Percentiles rank a stretch among this genome's conserved stretches.
Evolutionary conservation across 2,797 vertebrate genomes (phyloP).

Genomic region (Peromyscus eremicus): DNA sequence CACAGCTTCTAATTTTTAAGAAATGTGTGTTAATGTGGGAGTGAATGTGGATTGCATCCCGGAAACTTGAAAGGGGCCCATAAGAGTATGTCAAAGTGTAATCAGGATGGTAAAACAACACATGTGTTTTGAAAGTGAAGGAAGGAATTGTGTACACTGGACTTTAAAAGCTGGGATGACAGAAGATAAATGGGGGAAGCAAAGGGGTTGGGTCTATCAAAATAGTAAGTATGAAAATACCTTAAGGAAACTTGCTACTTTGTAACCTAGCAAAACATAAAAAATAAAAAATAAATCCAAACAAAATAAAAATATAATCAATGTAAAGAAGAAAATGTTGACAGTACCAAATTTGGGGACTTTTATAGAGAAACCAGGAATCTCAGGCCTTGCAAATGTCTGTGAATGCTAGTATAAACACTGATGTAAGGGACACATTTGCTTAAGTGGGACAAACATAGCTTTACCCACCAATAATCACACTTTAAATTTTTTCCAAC

Average conservation of each 20-base stretch:
- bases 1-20: neutral
- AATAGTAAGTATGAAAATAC: neutral
- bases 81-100: neutral
- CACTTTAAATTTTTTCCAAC: neutral
- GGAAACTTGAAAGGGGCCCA: neutral
- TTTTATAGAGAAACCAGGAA: neutral
- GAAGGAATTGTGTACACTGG: neutral
- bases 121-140: neutral
- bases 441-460: neutral
- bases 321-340: neutral
- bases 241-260: neutral
- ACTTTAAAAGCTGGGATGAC: neutral
- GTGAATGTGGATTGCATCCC: neutral
- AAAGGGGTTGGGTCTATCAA: neutral
- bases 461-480: neutral
- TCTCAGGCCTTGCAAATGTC: neutral
- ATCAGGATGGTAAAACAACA: neutral
- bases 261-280: neutral
- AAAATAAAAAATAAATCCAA: neutral
- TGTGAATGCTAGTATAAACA: neutral
- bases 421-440: neutral
- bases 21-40: neutral
- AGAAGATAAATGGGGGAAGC: neutral
- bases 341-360: neutral
- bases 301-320: neutral